Evolutionary conservation across 2,113 vertebrate genomes (phyloP).

Genomic region (Atlantisia rogersi): DNA sequence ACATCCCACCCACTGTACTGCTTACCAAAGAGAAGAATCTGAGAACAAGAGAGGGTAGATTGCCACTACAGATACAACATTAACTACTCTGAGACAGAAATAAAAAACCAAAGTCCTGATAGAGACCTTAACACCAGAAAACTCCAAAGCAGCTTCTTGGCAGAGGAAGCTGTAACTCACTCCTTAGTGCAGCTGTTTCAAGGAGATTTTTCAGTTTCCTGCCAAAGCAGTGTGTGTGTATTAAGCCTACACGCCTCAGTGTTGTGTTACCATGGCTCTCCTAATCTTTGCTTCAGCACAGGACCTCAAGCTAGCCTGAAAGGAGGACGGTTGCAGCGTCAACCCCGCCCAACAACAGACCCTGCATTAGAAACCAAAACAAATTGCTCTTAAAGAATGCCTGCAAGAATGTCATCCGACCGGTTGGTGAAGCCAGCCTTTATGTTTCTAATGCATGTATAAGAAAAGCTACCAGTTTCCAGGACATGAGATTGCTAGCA

Average conservation of each 20-base stretch:
- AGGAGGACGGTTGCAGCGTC: not conserved
- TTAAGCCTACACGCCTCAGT: not conserved
- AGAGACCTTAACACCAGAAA: not conserved
- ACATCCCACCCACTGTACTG: not conserved
- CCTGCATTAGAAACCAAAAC: not conserved
- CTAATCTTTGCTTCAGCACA: not conserved
- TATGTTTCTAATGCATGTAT: not conserved
- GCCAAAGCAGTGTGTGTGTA: not conserved
- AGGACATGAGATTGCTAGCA: not conserved
- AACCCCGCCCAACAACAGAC: constrained; percentile 25
- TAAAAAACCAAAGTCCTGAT: not conserved
- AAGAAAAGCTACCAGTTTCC: not conserved
- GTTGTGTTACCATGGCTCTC: constrained; percentile 56
- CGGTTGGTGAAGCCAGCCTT: not conserved
- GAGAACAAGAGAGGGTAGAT: not conserved
- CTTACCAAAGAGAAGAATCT: constrained; percentile 27
- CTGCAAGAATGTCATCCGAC: constrained; percentile 44
- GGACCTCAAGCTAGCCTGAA: not conserved
- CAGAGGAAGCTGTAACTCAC: constrained; percentile 2
- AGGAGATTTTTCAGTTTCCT: constrained; percentile 26
- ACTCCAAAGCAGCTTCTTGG: not conserved
- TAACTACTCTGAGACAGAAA: not conserved
- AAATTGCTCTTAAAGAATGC: not conserved
- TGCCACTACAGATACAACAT: not conserved
- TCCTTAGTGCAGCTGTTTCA: not conserved